Evolutionary conservation across 2,113 vertebrate species (phyloP).

Genomic region (Ranitomeya imitator): DNA sequence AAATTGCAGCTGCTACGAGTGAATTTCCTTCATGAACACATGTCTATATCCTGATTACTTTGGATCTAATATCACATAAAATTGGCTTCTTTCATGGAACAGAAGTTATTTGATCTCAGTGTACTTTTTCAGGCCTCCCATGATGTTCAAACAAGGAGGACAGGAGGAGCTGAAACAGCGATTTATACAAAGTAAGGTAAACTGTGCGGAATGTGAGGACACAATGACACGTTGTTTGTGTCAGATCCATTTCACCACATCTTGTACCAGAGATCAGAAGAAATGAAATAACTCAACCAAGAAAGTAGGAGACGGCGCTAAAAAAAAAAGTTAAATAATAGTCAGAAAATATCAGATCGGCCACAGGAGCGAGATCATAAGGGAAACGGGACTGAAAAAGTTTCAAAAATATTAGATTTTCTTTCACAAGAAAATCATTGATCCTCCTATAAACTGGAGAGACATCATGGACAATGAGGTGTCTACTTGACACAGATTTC

Average conservation of each 20-base stretch:
- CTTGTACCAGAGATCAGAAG: neutral
- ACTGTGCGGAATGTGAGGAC: slow-evolving; percentile 11
- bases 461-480: neutral
- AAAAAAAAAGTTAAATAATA: neutral
- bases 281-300: neutral
- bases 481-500: too few species aligned
- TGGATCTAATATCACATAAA: slow-evolving; percentile 56
- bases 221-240: slow-evolving; percentile 18
- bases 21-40: slow-evolving; percentile 44
- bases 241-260: slow-evolving; percentile 10
- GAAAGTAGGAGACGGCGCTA: neutral
- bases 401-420: neutral
- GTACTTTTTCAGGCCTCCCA: slow-evolving; percentile 43
- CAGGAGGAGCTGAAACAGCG: slow-evolving; percentile 38
- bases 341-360: neutral
- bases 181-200: slow-evolving; percentile 45
- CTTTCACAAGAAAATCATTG: neutral
- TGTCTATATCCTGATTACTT: slow-evolving; percentile 48
- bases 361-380: neutral
- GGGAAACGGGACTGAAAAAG: neutral
- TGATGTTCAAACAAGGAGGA: slow-evolving; percentile 47
- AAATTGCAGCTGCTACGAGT: slow-evolving; percentile 38
- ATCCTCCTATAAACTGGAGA: neutral
- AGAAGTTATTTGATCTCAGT: slow-evolving; percentile 54
- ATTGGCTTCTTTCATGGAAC: slow-evolving; percentile 52